Evolutionary conservation across 2,113 vertebrate species (phyloP).

Genomic region (Asarcornis scutulata): DNA sequence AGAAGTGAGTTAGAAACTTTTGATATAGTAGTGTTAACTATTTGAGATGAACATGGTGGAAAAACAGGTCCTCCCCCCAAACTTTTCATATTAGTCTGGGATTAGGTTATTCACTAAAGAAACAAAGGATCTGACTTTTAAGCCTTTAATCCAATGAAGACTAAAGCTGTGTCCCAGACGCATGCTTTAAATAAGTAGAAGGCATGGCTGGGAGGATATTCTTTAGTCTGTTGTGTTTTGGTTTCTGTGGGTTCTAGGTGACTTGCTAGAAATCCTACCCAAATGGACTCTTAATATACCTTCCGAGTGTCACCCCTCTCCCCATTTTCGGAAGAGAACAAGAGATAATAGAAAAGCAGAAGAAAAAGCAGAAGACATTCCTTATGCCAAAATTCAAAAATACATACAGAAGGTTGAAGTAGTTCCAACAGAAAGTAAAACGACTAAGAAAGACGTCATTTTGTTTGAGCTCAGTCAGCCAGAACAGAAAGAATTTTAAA

Average conservation of each 20-base stretch:
- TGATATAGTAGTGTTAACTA: neutral
- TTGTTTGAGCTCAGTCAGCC: constrained; percentile 1
- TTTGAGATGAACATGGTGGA: neutral
- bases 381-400: neutral
- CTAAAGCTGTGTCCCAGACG: neutral
- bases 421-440: neutral
- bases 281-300: neutral
- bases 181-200: neutral
- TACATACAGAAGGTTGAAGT: neutral
- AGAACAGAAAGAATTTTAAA: constrained; percentile 24
- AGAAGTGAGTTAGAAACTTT: neutral
- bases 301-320: neutral
- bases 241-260: neutral
- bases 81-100: neutral
- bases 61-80: neutral
- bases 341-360: neutral
- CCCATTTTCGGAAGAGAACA: neutral
- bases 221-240: neutral
- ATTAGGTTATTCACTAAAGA: neutral
- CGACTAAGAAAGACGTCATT: neutral
- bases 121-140: neutral
- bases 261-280: neutral
- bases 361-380: neutral
- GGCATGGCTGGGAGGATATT: neutral
- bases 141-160: neutral